A percentile compares a stretch with the other conserved stretches of the same genome.
phyloP scores from a whole-genome alignment of 2,797 vertebrate genomes.

The Crenichthys baileyi region DNA sequence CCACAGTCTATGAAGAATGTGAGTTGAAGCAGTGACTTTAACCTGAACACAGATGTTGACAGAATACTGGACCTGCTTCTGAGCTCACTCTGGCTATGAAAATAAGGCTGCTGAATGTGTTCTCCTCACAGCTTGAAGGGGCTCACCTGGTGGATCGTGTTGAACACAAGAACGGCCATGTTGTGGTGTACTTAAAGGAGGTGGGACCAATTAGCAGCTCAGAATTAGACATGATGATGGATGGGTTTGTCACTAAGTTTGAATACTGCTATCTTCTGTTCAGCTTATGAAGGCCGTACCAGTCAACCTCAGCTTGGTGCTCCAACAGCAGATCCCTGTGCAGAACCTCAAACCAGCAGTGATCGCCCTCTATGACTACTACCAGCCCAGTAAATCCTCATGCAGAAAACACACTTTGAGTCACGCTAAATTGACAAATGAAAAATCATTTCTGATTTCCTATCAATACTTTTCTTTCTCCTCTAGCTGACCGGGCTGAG shows the following conservation, averaged over 20 bases:
- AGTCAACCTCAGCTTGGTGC: slow-evolving; percentile 33
- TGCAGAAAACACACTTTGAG: background rate
- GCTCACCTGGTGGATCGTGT: slow-evolving; percentile 52
- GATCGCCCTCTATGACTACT: slow-evolving; percentile 80
- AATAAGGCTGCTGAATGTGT: background rate
- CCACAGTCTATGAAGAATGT: slow-evolving; percentile 53
- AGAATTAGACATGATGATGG: background rate
- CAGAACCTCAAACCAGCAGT: slow-evolving; percentile 75
- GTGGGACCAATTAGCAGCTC: slow-evolving; percentile 44
- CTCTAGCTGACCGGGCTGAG: slow-evolving; percentile 66
- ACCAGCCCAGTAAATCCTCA: slow-evolving; percentile 71
- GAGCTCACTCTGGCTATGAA: background rate
- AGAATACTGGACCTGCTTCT: background rate
- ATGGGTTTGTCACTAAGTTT: background rate
- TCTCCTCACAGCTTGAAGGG: slow-evolving; percentile 41
- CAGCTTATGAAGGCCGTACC: slow-evolving; percentile 51
- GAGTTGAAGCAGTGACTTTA: slow-evolving; percentile 2
- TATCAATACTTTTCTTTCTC: slow-evolving; percentile 1
- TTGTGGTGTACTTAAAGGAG: slow-evolving; percentile 63
- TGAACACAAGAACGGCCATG: slow-evolving; percentile 55
- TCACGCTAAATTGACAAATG: background rate
- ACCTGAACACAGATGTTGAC: background rate
- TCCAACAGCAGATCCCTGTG: slow-evolving; percentile 63
- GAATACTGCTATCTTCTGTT: slow-evolving; percentile 7
- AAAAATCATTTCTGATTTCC: background rate